Conservation (phyloP, 1,140 invertebrate species). For the Zaprionus africanus region DNA sequence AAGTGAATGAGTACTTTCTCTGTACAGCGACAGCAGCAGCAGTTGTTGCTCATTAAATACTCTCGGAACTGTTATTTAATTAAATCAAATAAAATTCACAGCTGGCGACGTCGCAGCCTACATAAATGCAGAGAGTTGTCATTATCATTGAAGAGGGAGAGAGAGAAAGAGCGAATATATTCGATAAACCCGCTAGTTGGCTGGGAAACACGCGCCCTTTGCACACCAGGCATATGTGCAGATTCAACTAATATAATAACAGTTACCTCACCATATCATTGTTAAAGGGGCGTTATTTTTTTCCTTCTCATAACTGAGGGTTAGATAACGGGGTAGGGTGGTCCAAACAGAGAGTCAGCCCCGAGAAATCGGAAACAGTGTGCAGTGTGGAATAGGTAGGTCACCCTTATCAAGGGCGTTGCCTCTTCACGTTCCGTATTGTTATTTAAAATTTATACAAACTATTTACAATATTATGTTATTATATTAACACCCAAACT, state of each 20-base stretch:
- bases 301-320: constrained; percentile 59
- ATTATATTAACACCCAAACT: constrained; percentile 65
- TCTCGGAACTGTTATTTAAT: constrained; percentile 61
- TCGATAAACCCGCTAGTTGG: constrained; percentile 42
- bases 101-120: constrained; percentile 62
- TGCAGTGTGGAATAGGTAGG: constrained; percentile 35
- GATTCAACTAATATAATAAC: constrained; percentile 79
- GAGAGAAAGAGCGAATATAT: constrained; percentile 16
- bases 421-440: constrained; percentile 42
- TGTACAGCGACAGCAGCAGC: not conserved
- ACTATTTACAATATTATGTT: constrained; percentile 49
- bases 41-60: constrained; percentile 56
- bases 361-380: constrained; percentile 70
- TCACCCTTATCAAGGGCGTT: constrained; percentile 5
- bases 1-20: not conserved
- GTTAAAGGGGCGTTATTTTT: constrained; percentile 61
- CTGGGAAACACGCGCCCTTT: constrained; percentile 69
- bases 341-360: constrained; percentile 20
- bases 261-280: constrained; percentile 57
- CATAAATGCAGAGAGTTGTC: constrained; percentile 65
- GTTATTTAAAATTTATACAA: constrained; percentile 70
- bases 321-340: constrained; percentile 56
- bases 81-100: constrained; percentile 81
- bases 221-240: constrained; percentile 40
- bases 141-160: constrained; percentile 56